Evolutionary conservation across 2,113 vertebrate species (phyloP), one percentile per base, ranked within the genome.

Genomic region (Phocoena phocoena): DNA sequence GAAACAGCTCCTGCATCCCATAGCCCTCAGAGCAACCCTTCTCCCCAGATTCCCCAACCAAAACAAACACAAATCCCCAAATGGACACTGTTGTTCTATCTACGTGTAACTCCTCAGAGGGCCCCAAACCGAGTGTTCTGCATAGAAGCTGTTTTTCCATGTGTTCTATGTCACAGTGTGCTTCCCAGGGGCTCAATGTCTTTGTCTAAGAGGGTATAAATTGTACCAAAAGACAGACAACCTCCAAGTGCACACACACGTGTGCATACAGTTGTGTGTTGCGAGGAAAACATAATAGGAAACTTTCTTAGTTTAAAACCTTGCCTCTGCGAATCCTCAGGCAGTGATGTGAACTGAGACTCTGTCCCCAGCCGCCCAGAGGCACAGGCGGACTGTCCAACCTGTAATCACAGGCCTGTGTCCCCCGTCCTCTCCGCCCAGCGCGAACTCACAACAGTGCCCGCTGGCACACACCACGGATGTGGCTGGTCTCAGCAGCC

Each of bases 401-500:
- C 47, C 38, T 44, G 28, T 5, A 55, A 9, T 7, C 26, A 63
- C 1, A 47, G 73, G 55, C 36, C 41, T 41, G 0, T 18, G 63
- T n/a, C 62, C 50, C 62, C 60, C 18, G 44, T 38, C 41, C 70
- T 36, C 38, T n/a, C 47, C 28, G 47, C 26, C 58, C 81, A 38
- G 4, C 0, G 1, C 5, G 7, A n/a, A 28, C 50, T 47, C n/a
- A 1, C 11, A 20, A 41, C 4, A 36, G 28, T 44, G 28, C 68
- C 7, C 2, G 2, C 2, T 33, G 88, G 4, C 73, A 63, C 33
- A 12, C 8, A 60, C 7, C n/a, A 62, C 17, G 1, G 50, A n/a
- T 2, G 14, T 8, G 23, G 74, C 36, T 47, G 36, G 68, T 44
- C 76, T 79, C n/a, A 41, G 31, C 14, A 31, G 53, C 20, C 41